These are phyloP conservation scores for Echinops telfairi DNA, from an alignment of 2,113 vertebrate species.

Conservation along the genomic window DNA sequence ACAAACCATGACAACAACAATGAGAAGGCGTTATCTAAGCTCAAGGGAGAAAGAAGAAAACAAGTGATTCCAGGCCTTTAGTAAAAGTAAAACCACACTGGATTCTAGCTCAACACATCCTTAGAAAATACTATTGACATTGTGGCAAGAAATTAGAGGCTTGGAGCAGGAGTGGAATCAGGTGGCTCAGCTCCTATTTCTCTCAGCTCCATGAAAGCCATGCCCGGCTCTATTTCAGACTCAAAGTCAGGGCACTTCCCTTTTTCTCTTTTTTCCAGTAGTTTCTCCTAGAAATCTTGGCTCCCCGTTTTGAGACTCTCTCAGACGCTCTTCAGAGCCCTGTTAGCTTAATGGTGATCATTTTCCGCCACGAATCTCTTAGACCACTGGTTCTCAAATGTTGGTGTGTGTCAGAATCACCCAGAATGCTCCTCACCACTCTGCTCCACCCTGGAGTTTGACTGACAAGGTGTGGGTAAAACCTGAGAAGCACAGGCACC, in stretches of 20 bases:
- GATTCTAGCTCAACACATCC: neutral
- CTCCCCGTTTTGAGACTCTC: neutral
- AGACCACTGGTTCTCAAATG: neutral
- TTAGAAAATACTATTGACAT: neutral
- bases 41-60: too few relatives aligned
- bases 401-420: neutral
- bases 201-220: neutral
- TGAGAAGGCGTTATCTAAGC: too few relatives aligned
- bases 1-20: too few relatives aligned
- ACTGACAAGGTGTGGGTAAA: neutral
- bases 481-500: neutral
- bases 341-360: neutral
- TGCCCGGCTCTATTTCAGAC: neutral
- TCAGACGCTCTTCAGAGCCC: neutral
- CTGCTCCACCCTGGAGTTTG: too few relatives aligned
- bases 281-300: neutral
- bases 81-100: neutral
- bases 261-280: neutral
- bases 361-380: constrained; percentile 21
- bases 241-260: fast-evolving
- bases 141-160: neutral
- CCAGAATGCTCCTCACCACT: neutral
- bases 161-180: neutral
- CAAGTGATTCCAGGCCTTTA: neutral
- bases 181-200: neutral